Conservation (phyloP, 2,113 vertebrate species). For the Colius striatus region DNA sequence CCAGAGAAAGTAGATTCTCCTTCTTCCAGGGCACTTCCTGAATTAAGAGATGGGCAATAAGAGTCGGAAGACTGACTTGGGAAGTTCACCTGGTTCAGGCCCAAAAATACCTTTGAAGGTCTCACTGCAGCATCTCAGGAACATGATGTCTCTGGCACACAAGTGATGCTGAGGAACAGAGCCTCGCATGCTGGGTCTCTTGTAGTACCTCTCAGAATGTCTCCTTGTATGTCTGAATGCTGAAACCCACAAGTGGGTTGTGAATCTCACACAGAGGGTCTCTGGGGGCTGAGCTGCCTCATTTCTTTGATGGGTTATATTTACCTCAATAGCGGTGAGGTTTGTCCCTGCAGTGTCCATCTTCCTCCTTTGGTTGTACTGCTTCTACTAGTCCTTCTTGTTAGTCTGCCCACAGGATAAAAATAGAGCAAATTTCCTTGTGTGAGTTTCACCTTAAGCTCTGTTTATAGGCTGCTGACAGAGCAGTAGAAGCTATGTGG, state of each 20-base stretch:
- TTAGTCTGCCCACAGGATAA: neutral
- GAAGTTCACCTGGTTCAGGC: neutral
- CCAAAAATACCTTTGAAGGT: neutral
- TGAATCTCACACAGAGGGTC: neutral
- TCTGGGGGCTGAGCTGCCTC: neutral
- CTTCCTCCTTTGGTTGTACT: neutral
- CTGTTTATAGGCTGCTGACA: neutral
- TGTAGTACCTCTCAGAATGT: neutral
- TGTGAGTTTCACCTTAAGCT: neutral
- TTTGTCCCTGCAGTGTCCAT: neutral
- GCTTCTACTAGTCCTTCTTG: neutral
- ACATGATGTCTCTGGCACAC: neutral
- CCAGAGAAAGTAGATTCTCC: neutral
- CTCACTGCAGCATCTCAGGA: accelerated
- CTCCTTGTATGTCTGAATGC: accelerated
- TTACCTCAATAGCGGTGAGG: neutral
- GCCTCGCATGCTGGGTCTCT: neutral
- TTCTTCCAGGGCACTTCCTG: neutral
- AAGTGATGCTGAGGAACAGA: neutral
- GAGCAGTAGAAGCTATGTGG: neutral
- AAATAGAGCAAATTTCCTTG: neutral
- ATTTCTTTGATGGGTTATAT: neutral
- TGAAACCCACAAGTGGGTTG: neutral
- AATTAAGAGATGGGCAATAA: neutral
- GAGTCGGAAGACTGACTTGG: neutral